Evolutionary conservation across 2,888 invertebrate species (phyloP), one percentile per base, ranked within the genome.

Genomic region (Erebia aethiops): DNA sequence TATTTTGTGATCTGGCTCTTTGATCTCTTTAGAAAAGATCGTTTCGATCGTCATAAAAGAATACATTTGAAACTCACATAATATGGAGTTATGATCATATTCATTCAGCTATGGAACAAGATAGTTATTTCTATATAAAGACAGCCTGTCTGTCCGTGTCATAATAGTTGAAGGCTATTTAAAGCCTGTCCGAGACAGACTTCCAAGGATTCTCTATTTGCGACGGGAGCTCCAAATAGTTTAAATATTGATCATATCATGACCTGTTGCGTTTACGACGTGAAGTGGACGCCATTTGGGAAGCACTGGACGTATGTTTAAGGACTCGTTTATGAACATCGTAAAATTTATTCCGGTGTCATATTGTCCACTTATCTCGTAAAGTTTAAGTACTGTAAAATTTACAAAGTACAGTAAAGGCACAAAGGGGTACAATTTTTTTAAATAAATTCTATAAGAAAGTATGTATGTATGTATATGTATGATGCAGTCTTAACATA

Each of bases 301-400:
- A 41, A 41, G 35, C 9, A 41, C 21, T 41, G 26, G 35, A 41
- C 60, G 60, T 49, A 61, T 16, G 70, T 71, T 67, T 60, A 67
- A 63, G 66, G 70, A 70, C 49, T 49, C 14, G 49, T 73, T 70
- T 70, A 73, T 41, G 61, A 35, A 52, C 14, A 35, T 21, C 43
- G 18, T 68, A 73, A 70, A 63, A 67, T 65, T 61, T 60, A 49
- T 73, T 70, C 46, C 49, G 61, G 61, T 66, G 67, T 58, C 49
- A 61, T 11, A 67, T 21, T 58, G 72, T 58, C 70, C 61, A 52
- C 67, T 51, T 41, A 57, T 49, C 26, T 61, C 70, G 58, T 64
- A 67, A 64, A 63, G 13, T 18, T 63, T 14, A 49, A 49, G 49
- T 46, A n/a, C 16, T 10, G 41, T 61, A 61, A 43, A 66, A 51